Evolutionary conservation across 2,113 vertebrate species (phyloP).

Genomic region (Dissostichus mawsoni): DNA sequence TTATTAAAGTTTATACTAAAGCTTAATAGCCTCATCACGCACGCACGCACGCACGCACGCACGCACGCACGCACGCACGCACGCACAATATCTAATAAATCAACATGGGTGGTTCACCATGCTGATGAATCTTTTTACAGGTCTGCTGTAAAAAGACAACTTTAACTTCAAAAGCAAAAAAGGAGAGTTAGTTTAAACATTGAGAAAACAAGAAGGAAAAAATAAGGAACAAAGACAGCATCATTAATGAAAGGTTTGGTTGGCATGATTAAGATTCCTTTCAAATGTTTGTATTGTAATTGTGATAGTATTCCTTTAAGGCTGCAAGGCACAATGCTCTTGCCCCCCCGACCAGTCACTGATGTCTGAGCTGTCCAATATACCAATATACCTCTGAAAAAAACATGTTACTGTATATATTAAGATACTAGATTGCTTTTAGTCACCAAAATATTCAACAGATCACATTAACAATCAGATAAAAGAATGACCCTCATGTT

Average conservation of each 20-base stretch:
- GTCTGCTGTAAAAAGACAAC: neutral
- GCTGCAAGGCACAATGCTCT: too few species aligned
- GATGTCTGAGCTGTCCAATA: too few species aligned
- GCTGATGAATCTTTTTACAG: constrained; percentile 34
- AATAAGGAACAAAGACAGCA: too few species aligned
- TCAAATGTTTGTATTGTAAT: too few species aligned
- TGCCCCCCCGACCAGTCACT: too few species aligned
- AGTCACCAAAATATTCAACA: too few species aligned
- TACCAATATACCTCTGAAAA: too few species aligned
- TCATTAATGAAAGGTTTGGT: neutral
- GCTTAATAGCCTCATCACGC: constrained; percentile 5
- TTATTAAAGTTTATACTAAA: constrained; percentile 19
- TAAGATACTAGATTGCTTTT: too few species aligned
- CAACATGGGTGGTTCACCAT: constrained; percentile 9
- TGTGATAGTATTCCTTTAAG: too few species aligned
- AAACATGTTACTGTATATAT: too few species aligned
- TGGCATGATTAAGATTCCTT: neutral
- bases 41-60: neutral
- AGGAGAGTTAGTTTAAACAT: neutral
- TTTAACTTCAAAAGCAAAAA: constrained; percentile 2
- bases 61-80: constrained; percentile 1
- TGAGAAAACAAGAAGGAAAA: neutral
- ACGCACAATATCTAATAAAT: neutral
- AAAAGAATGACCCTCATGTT: too few species aligned
- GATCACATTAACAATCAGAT: too few species aligned